Evolutionary conservation across 2,888 invertebrate species (phyloP), one percentile per base, ranked within the genome.

Genomic region (Timema cristinae): DNA sequence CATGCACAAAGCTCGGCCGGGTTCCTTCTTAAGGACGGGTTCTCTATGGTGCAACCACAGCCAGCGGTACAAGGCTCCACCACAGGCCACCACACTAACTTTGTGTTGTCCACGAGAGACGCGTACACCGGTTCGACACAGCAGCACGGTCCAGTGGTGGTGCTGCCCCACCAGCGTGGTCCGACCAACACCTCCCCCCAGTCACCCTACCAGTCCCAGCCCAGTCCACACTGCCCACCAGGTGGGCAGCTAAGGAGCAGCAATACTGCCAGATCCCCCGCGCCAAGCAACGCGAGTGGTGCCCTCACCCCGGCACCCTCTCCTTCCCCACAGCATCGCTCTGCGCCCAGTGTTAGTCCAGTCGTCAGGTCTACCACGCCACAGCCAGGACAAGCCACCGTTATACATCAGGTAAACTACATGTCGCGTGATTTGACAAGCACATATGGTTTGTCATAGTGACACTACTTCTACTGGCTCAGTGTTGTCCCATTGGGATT

Each of bases 361-460:
- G 81, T 73, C 79, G 74, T 71, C 72, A 71, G 61, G 69, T 68
- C 77, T 68, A 71, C 71, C 52, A 75, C 71, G 73, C 77, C 71
- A 70, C 74, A 67, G 71, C 75, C 83, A 78, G 0, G 82, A 81
- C 1, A 83, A 82, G 82, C 82, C 8, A 81, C 80, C 51, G 76
- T 77, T 10, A 71, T 73, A 49, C 73, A 73, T 67, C 75, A 75
- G 75, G 75, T 75, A 50, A 59, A 59, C 1, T 16, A n/a, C 32
- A 13, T n/a, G 59, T 6, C 32, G 59, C 8, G 10, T 7, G 13
- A 13, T 52, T 10, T n/a, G 10, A 13, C 59, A 59, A 13, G 5
- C 32, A 59, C 13, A n/a, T 56, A 59, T 5, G 9, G 9, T n/a
- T 59, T n/a, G 32, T 59, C 16, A 63, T 8, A 51, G 61, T 63